Percentiles rank a stretch among this genome's conserved stretches.
These are phyloP conservation scores for Alexandromys fortis DNA, from an alignment of 2,113 vertebrate genomes.

Conservation along the genomic window DNA sequence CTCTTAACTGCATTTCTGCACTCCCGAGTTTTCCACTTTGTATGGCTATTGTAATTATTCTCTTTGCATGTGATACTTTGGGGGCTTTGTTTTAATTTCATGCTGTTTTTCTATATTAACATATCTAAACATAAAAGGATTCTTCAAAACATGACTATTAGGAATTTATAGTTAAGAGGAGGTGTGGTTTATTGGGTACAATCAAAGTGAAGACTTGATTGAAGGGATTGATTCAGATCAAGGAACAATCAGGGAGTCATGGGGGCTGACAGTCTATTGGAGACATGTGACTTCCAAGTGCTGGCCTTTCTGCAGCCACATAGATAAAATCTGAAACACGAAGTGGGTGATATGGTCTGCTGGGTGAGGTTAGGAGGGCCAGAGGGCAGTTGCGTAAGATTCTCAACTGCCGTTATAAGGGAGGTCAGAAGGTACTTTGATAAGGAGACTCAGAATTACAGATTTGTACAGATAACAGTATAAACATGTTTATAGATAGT, in stretches of 20 bases:
- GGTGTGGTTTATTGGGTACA: not conserved
- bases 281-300: not conserved
- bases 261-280: not conserved
- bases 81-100: not conserved
- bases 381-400: not conserved
- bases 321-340: not conserved
- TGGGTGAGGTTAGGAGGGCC: not conserved
- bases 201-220: not conserved
- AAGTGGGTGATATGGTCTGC: not conserved
- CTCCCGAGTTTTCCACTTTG: not conserved
- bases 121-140: not conserved
- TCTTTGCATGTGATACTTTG: not conserved
- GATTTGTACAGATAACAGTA: not conserved
- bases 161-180: not conserved
- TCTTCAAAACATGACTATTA: not conserved
- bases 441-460: not conserved
- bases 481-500: not conserved
- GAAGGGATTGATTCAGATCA: not conserved
- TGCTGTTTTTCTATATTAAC: not conserved
- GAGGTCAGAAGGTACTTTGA: not conserved
- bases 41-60: not conserved
- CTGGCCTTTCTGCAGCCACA: not conserved
- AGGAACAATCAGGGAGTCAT: not conserved
- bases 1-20: not conserved
- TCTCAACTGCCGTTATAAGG: not conserved